phyloP scores from a whole-genome alignment of 1,140 invertebrate genomes.

The Aphaenogaster rudis region DNA sequence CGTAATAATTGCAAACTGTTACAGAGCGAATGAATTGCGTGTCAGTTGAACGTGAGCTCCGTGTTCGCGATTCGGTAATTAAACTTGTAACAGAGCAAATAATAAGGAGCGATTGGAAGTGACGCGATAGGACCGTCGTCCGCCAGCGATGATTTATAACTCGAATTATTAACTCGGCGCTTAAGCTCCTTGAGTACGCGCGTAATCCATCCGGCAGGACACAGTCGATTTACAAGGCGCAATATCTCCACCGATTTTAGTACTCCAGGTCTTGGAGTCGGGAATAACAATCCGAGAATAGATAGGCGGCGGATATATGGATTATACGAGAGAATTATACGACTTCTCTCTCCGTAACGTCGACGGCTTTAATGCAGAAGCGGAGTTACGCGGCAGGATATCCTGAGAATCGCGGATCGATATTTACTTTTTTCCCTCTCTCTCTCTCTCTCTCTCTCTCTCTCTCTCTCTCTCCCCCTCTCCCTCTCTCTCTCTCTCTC shows the following conservation, averaged over 20 bases:
- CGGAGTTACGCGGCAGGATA: constrained; percentile 35
- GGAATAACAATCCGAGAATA: constrained; percentile 74
- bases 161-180: constrained; percentile 72
- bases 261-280: constrained; percentile 45
- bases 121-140: constrained; percentile 21
- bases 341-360: constrained; percentile 66
- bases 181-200: constrained; percentile 71
- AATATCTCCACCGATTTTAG: constrained; percentile 73
- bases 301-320: constrained; percentile 73
- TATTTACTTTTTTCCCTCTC: constrained; percentile 68
- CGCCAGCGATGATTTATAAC: constrained; percentile 67
- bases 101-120: constrained; percentile 38
- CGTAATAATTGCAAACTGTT: not conserved
- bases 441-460: not conserved
- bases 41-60: constrained; percentile 2
- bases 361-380: constrained; percentile 68
- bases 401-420: constrained; percentile 57
- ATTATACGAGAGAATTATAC: constrained; percentile 74
- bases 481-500: not conserved
- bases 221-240: constrained; percentile 74
- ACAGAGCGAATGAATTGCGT: not conserved
- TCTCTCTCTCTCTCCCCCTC: constrained; percentile 13
- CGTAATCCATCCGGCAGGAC: constrained; percentile 69
- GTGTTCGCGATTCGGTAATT: constrained; percentile 24
- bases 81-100: constrained; percentile 47